A percentile compares a stretch with the other conserved stretches of the same genome.
Evolutionary conservation across 2,113 vertebrate genomes (phyloP).

Genomic region (Loxodonta africana): DNA sequence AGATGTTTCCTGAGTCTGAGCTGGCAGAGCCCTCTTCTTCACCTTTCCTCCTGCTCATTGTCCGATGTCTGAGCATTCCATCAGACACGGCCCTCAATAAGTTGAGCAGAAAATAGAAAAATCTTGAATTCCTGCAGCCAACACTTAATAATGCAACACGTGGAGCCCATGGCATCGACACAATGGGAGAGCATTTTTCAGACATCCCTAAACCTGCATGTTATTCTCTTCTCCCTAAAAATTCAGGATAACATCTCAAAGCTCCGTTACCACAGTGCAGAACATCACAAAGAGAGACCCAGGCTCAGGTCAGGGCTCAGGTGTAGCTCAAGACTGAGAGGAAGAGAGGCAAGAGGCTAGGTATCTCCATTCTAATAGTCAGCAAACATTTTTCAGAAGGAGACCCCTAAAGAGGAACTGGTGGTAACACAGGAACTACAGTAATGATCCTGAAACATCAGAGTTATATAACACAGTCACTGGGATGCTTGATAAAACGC

Average conservation of each 20-base stretch:
- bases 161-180: not conserved
- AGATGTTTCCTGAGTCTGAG: not conserved
- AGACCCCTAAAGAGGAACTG: not conserved
- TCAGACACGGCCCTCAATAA: not conserved
- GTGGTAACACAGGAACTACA: not conserved
- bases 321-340: not conserved
- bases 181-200: not conserved
- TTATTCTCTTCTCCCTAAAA: conserved; percentile 29
- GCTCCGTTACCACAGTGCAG: not conserved
- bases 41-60: not conserved
- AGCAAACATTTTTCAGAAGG: not conserved
- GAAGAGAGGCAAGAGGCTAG: not conserved
- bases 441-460: not conserved
- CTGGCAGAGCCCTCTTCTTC: not conserved
- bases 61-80: not conserved
- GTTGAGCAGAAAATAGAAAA: not conserved
- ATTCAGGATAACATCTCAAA: not conserved
- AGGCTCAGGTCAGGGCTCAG: not conserved
- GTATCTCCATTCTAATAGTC: not conserved
- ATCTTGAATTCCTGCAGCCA: too few species aligned
- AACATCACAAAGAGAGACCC: not conserved
- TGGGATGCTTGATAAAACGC: not conserved
- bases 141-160: not conserved
- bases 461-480: too few species aligned
- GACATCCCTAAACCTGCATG: not conserved